These are phyloP conservation scores for Hestina assimilis DNA, from an alignment of 1,140 invertebrate species.

Conservation along the genomic window DNA sequence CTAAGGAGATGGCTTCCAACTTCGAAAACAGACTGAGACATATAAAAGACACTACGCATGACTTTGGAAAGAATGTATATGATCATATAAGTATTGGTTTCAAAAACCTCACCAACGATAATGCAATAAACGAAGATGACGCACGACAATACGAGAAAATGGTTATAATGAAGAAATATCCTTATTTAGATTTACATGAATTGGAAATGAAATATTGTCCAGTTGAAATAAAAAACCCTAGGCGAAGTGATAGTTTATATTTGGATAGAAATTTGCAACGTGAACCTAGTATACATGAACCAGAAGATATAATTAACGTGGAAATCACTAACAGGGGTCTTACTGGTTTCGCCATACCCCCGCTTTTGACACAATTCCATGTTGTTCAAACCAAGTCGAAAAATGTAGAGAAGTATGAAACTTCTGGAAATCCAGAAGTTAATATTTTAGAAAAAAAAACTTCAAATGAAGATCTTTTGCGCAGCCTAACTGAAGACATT, in stretches of 20 bases:
- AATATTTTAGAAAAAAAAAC: constrained; percentile 19
- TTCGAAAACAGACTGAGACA: constrained; percentile 39
- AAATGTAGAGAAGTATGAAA: constrained; percentile 11
- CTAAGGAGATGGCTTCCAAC: constrained; percentile 42
- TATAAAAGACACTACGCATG: constrained; percentile 44
- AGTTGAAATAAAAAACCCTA: constrained; percentile 39
- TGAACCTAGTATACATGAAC: constrained; percentile 48
- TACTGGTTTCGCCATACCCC: constrained; percentile 59
- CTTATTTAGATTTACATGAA: constrained; percentile 61
- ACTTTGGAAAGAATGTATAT: constrained; percentile 39
- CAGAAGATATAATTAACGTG: constrained; percentile 52
- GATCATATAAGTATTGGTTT: constrained; percentile 27
- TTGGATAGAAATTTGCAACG: constrained; percentile 27
- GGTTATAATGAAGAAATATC: constrained; percentile 71
- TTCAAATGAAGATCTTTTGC: constrained; percentile 20
- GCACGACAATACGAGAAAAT: constrained; percentile 55
- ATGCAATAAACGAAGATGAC: constrained; percentile 46
- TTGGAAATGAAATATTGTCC: constrained; percentile 55
- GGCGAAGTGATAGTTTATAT: constrained; percentile 43
- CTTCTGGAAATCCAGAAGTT: background rate
- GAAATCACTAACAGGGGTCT: constrained; percentile 65
- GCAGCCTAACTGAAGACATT: constrained; percentile 32
- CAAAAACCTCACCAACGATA: constrained; percentile 27
- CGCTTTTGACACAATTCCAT: constrained; percentile 30
- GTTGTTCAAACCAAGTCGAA: constrained; percentile 28